Evolutionary conservation across 2,888 invertebrate species (phyloP).

Genomic region (Conomelus anceps): DNA sequence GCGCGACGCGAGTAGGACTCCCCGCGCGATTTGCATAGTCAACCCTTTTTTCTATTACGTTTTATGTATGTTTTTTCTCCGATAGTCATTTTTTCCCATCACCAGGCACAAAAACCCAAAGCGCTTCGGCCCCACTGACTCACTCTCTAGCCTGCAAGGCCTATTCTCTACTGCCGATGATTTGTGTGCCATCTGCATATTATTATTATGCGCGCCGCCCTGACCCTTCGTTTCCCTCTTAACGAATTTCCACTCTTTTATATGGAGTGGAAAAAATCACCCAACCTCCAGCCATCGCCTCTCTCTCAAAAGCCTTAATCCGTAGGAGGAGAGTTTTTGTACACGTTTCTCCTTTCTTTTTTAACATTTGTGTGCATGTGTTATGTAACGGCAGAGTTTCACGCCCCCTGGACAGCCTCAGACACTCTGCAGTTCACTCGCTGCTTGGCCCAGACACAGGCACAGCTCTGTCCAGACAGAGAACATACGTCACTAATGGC

Average conservation of each 20-base stretch:
- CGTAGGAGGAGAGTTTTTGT: constrained; percentile 8
- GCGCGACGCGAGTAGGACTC: neutral
- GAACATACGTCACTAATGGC: neutral
- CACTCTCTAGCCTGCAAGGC: too few species aligned
- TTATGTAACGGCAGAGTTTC: neutral
- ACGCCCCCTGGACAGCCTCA: constrained; percentile 1
- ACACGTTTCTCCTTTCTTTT: neutral
- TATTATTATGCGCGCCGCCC: neutral
- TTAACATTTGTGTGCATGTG: neutral
- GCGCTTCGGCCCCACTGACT: constrained; percentile 10
- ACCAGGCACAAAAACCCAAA: constrained; percentile 16
- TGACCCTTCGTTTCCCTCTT: constrained; percentile 19
- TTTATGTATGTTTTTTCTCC: constrained; percentile 14
- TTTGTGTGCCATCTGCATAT: constrained; percentile 8
- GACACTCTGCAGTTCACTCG: neutral
- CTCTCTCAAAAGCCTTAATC: neutral
- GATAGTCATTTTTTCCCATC: constrained; percentile 27
- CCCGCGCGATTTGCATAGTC: neutral
- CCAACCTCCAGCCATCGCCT: neutral
- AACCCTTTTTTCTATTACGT: neutral
- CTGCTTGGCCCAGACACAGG: neutral
- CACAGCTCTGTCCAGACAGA: neutral
- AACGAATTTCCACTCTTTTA: constrained; percentile 25
- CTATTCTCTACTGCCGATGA: too few species aligned
- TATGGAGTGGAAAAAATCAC: constrained; percentile 27